These are phyloP conservation scores for Galerucella calmariensis DNA, from an alignment of 2,888 invertebrate species.

Conservation along the genomic window DNA sequence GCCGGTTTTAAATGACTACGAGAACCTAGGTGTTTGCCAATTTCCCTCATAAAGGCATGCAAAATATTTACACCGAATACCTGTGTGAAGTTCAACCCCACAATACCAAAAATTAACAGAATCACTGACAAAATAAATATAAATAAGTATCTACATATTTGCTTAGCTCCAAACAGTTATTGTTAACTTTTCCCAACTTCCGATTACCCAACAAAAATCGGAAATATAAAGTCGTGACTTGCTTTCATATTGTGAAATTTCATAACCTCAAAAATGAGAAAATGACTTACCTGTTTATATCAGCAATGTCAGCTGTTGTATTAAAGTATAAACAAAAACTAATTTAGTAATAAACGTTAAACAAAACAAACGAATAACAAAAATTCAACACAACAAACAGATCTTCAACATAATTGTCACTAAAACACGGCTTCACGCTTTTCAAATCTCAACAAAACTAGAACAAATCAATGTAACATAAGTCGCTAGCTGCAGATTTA, in stretches of 20 bases:
- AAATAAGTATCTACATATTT: background rate
- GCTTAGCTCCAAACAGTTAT: background rate
- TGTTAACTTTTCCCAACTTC: background rate
- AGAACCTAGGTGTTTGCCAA: background rate
- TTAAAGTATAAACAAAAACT: background rate
- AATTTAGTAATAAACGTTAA: background rate
- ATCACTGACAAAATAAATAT: no score
- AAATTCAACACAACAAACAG: conserved; percentile 30
- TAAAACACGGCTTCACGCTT: conserved; percentile 13
- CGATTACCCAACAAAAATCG: conserved; percentile 2
- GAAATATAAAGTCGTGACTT: conserved; percentile 22
- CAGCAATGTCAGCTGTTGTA: background rate
- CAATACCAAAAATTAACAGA: no score
- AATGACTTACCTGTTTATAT: conserved; percentile 9
- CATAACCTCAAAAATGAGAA: background rate
- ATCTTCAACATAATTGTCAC: conserved; percentile 24
- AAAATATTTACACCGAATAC: background rate
- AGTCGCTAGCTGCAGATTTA: background rate
- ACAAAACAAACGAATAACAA: conserved; percentile 8
- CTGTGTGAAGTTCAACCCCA: no score
- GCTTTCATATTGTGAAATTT: conserved; percentile 15
- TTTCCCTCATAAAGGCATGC: background rate
- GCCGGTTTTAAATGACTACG: conserved; percentile 20
- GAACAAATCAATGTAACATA: conserved; percentile 27
- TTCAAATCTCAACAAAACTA: conserved; percentile 21